phyloP scores from a whole-genome alignment of 1,140 invertebrate genomes.

The Sycobia sp. region DNA sequence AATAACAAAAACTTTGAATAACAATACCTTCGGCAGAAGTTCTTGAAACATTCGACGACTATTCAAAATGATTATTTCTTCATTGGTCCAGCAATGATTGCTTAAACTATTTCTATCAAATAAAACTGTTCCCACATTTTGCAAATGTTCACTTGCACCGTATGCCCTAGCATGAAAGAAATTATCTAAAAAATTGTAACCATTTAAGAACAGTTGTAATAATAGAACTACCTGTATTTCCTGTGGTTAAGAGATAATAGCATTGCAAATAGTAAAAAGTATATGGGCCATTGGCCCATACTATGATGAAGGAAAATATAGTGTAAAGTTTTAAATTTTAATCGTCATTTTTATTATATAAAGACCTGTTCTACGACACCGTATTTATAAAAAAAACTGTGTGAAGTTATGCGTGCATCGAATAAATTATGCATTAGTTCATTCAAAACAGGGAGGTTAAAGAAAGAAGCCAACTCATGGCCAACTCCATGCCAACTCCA shows the following conservation, averaged over 20 bases:
- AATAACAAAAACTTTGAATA: no score
- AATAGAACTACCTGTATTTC: conserved; percentile 37
- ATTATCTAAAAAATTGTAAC: no score
- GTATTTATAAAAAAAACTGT: neutral
- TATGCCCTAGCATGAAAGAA: no score
- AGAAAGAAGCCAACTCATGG: no score
- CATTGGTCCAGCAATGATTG: conserved; percentile 49
- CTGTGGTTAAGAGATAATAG: neutral
- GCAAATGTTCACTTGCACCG: neutral
- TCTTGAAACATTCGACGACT: conserved; percentile 51
- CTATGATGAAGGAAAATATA: conserved; percentile 34
- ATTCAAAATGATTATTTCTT: conserved; percentile 47
- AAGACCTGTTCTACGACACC: conserved; percentile 3
- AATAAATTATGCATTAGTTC: no score
- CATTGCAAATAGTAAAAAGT: conserved; percentile 37
- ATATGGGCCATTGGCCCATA: conserved; percentile 45
- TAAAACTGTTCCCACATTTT: conserved; percentile 48
- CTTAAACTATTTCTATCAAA: conserved; percentile 42
- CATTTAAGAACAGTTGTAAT: no score
- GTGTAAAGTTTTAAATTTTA: conserved; percentile 28
- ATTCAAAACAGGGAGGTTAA: no score
- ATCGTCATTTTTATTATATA: conserved; percentile 17
- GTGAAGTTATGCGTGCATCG: conserved; percentile 16
- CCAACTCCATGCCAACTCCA: no score
- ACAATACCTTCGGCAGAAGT: conserved; percentile 48